Conservation (phyloP, 2,888 invertebrate genomes). For the Caenorhabditis panamensis region DNA sequence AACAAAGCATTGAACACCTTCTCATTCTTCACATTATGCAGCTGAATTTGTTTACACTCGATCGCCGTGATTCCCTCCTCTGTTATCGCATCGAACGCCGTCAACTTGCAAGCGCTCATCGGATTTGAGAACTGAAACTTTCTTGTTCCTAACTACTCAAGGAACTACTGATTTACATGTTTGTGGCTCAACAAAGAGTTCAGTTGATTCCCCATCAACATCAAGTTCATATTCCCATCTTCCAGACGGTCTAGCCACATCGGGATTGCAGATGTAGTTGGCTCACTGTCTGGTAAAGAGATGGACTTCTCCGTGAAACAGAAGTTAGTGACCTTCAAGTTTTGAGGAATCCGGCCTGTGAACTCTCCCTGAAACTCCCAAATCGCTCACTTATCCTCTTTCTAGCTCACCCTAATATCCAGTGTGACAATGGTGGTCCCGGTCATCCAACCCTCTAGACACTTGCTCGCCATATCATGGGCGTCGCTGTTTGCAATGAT, state of each 20-base stretch:
- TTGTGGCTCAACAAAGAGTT: slow-evolving; percentile 8
- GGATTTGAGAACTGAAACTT: slow-evolving; percentile 22
- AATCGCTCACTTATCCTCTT: no score
- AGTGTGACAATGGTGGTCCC: slow-evolving; percentile 5
- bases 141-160: no score
- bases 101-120: slow-evolving; percentile 5
- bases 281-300: no score
- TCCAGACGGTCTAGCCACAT: slow-evolving; percentile 9
- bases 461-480: not conserved
- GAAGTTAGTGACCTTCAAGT: not conserved
- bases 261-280: not conserved
- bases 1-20: slow-evolving; percentile 9
- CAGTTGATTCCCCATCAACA: slow-evolving; percentile 30
- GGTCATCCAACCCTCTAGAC: slow-evolving; percentile 25
- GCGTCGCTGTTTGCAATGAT: not conserved
- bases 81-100: slow-evolving; percentile 23
- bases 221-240: not conserved
- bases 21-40: slow-evolving; percentile 26
- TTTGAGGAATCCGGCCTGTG: slow-evolving; percentile 3
- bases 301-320: slow-evolving; percentile 32
- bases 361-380: no score
- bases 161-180: not conserved
- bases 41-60: slow-evolving; percentile 2
- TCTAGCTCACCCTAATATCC: slow-evolving; percentile 39
- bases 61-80: slow-evolving; percentile 5